Evolutionary conservation across 2,113 vertebrate species (phyloP).

Genomic region (Struthidea cinerea): DNA sequence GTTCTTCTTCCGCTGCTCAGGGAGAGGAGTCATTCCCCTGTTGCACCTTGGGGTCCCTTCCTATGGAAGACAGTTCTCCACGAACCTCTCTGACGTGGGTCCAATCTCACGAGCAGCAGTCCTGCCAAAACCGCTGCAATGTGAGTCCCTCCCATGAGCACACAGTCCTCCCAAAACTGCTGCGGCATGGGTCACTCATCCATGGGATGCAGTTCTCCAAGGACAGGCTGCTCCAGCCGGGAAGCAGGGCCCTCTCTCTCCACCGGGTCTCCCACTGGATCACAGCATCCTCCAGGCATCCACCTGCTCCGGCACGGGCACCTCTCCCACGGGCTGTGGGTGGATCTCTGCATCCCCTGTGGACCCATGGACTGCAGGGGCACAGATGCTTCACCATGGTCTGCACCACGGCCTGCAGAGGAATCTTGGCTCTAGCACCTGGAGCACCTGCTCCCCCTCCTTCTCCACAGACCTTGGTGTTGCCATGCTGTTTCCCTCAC

Average conservation of each 20-base stretch:
- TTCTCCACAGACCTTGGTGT: background rate
- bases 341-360: too few species aligned
- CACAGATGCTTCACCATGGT: background rate
- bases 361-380: too few species aligned
- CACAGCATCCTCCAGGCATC: background rate
- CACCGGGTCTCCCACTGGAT: background rate
- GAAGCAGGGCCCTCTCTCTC: background rate
- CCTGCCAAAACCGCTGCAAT: too few species aligned
- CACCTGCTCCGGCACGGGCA: rapidly evolving
- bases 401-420: background rate
- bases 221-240: background rate
- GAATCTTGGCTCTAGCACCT: rapidly evolving
- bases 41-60: background rate
- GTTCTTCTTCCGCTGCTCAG: background rate
- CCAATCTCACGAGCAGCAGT: background rate
- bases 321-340: background rate
- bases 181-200: rapidly evolving
- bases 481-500: background rate
- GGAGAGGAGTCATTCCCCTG: background rate
- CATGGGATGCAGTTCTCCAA: background rate
- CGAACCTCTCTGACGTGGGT: background rate
- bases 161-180: background rate
- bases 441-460: background rate
- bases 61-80: background rate
- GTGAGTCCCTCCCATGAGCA: too few species aligned